Evolutionary conservation across 2,888 invertebrate species (phyloP).

Genomic region (Mylabris sibirica): DNA sequence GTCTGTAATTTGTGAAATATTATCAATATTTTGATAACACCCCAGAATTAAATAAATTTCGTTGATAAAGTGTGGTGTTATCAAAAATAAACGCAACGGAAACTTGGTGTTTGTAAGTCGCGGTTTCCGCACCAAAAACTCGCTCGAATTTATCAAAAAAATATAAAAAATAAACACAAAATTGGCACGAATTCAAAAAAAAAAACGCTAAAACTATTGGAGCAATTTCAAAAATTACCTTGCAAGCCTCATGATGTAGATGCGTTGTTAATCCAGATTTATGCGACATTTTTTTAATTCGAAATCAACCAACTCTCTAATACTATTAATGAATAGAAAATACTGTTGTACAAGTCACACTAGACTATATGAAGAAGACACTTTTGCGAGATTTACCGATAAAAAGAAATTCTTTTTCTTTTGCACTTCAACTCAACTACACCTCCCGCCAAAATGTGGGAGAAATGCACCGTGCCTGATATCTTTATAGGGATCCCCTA

Average conservation of each 20-base stretch:
- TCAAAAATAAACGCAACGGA: background rate
- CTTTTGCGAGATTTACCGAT: background rate
- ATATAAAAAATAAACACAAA: constrained; percentile 7
- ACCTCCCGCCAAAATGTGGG: constrained; percentile 10
- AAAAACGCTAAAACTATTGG: constrained; percentile 18
- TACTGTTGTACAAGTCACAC: background rate
- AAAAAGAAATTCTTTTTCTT: background rate
- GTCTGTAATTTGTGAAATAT: background rate
- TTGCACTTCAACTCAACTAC: background rate
- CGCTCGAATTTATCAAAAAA: constrained; percentile 5
- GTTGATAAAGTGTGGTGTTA: background rate
- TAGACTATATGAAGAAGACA: background rate
- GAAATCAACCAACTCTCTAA: background rate
- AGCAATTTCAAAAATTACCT: constrained; percentile 46
- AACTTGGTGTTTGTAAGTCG: background rate
- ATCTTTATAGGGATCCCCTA: constrained; percentile 11
- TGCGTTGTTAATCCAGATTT: constrained; percentile 46
- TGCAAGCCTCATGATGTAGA: constrained; percentile 49
- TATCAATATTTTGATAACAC: background rate
- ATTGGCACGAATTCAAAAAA: constrained; percentile 27
- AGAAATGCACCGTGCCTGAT: background rate
- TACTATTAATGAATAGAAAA: background rate
- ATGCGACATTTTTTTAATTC: constrained; percentile 49
- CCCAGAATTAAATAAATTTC: background rate
- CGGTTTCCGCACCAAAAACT: constrained; percentile 1